These are phyloP conservation scores for Melitaea athalia DNA, from an alignment of 2,888 invertebrate species.

Conservation along the genomic window DNA sequence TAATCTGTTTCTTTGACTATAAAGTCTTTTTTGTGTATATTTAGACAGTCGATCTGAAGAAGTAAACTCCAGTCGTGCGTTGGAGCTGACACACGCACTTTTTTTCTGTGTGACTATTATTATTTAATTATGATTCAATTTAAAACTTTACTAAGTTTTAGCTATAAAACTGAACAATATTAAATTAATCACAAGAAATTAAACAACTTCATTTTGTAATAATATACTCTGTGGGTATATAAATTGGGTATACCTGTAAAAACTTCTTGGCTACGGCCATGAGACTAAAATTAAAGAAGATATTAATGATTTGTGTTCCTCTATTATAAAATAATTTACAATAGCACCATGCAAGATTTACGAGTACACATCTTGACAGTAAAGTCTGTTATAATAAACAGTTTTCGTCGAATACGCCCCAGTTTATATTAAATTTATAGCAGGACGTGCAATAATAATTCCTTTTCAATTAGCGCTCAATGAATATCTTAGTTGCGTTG, in stretches of 20 bases:
- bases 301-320: not conserved
- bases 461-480: conserved; percentile 77
- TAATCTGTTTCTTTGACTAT: no score
- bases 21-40: no score
- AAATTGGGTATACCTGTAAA: not conserved
- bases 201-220: not conserved
- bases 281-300: not conserved
- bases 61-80: no score
- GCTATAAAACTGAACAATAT: no score
- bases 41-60: no score
- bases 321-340: conserved; percentile 15
- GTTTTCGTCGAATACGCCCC: conserved; percentile 57
- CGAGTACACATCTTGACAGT: conserved; percentile 47
- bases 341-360: conserved; percentile 56
- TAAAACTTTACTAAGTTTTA: no score
- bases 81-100: no score
- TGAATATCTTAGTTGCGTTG: conserved; percentile 62
- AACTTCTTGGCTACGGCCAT: not conserved
- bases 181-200: not conserved
- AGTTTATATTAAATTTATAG: conserved; percentile 75
- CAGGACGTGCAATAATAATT: conserved; percentile 64
- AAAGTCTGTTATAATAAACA: conserved; percentile 29
- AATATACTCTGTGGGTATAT: not conserved
- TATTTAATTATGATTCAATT: no score
- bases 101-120: no score